Percentiles rank a stretch among this genome's conserved stretches.
Evolutionary conservation across 2,113 vertebrate genomes (phyloP).

Genomic region (Laterallus jamaicensis): DNA sequence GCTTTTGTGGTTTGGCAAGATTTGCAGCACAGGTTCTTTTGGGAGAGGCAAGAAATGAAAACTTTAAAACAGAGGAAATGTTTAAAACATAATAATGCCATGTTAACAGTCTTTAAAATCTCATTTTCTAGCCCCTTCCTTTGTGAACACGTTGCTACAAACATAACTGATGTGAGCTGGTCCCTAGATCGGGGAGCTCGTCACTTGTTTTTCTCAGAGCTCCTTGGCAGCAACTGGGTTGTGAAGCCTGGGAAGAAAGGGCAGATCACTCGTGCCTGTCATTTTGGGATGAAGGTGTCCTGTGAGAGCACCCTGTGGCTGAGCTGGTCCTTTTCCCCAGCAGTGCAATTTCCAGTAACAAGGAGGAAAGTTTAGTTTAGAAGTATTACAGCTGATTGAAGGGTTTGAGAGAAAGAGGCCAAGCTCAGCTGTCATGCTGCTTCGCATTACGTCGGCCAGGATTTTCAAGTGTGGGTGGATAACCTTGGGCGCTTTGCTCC

Average conservation of each 20-base stretch:
- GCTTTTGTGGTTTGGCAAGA: slow-evolving; percentile 63
- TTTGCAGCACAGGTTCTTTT: slow-evolving; percentile 35
- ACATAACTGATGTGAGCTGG: not conserved
- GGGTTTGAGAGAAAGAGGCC: not conserved
- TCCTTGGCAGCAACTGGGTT: not conserved
- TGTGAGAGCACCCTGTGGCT: not conserved
- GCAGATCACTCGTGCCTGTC: not conserved
- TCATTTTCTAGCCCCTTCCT: slow-evolving; percentile 1
- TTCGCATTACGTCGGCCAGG: rapidly evolving
- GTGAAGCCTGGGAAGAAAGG: not conserved
- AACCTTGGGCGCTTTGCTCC: slow-evolving; percentile 13
- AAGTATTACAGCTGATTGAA: not conserved
- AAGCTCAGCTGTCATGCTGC: not conserved
- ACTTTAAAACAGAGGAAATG: slow-evolving; percentile 45
- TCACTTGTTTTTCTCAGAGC: not conserved
- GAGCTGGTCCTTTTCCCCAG: not conserved
- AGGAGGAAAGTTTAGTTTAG: not conserved
- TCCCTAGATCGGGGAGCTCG: not conserved
- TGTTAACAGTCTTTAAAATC: slow-evolving; percentile 40
- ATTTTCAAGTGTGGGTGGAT: slow-evolving; percentile 3
- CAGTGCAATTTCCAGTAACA: not conserved
- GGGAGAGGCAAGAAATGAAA: slow-evolving; percentile 54
- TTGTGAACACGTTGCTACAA: not conserved
- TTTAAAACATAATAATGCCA: slow-evolving; percentile 29
- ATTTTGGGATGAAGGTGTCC: not conserved